phyloP scores from a whole-genome alignment of 2,113 vertebrate species.

The cat (Felis catus) region F.catus_Fca126_mat1.0 CM031419.1:143911501-143912000 shows the following conservation, averaged over 20 bases:
- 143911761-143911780: constrained; percentile 2
- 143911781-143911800: not conserved
- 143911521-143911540: not conserved
- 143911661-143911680: not conserved
- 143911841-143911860: not conserved
- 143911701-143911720: not conserved
- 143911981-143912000: constrained; percentile 3
- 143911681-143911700: not conserved
- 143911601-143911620: not conserved
- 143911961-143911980: not conserved
- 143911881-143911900: constrained; percentile 23
- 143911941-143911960: not conserved
- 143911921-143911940: not conserved
- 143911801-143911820: not conserved
- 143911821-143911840: not conserved
- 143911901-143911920: constrained; percentile 2
- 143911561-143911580: constrained; percentile 36
- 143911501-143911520: not conserved
- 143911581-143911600: not conserved
- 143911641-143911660: not conserved
- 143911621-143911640: constrained; percentile 27
- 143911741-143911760: not conserved
- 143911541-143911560: not conserved
- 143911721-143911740: not conserved
- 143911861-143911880: constrained; percentile 1